phyloP scores from a whole-genome alignment of 2,797 vertebrate species.

The Liasis olivaceus region DNA sequence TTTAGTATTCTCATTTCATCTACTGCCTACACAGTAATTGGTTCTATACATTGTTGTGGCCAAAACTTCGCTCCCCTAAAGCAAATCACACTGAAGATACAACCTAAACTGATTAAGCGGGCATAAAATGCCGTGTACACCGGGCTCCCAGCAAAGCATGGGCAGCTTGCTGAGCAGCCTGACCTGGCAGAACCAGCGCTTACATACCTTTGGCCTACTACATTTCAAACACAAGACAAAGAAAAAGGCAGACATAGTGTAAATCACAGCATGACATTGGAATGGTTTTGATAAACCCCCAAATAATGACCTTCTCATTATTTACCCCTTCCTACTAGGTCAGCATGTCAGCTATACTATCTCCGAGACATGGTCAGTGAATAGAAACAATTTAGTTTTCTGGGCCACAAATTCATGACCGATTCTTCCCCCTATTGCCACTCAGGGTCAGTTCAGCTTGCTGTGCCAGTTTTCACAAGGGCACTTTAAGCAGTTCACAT shows the following conservation, averaged over 20 bases:
- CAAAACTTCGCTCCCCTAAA: background rate
- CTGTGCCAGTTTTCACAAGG: background rate
- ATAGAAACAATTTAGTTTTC: background rate
- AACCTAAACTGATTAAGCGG: background rate
- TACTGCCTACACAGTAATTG: background rate
- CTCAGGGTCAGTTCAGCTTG: background rate
- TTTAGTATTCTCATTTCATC: too few relatives aligned
- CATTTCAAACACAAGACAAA: background rate
- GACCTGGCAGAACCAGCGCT: background rate
- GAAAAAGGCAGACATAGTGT: background rate
- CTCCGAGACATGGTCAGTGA: background rate
- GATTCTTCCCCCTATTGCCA: background rate
- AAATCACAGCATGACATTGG: background rate
- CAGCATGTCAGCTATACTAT: background rate
- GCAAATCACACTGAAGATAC: background rate
- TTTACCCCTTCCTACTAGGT: background rate
- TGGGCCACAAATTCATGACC: background rate
- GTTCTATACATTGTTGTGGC: background rate
- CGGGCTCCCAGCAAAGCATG: background rate
- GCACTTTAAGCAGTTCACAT: background rate
- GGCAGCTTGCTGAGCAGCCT: background rate
- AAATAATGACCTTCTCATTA: background rate
- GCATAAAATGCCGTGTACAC: background rate
- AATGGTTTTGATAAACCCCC: background rate
- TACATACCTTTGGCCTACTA: background rate